Evolutionary conservation across 2,113 vertebrate genomes (phyloP).

Genomic region (Arenaria interpres): DNA sequence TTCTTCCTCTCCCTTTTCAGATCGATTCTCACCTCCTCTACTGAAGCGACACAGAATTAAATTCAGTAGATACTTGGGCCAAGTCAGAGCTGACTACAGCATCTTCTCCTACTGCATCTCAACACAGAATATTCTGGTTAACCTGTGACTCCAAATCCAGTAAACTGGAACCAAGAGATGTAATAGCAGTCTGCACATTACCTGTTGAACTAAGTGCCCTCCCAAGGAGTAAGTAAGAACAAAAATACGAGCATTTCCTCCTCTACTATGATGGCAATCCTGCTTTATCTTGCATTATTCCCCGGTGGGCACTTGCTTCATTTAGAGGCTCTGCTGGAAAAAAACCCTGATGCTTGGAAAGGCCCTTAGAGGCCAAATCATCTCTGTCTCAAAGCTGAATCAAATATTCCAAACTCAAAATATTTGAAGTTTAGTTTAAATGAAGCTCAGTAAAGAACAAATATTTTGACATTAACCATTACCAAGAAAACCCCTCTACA

Average conservation of each 20-base stretch:
- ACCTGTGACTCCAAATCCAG: not conserved
- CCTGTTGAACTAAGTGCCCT: not conserved
- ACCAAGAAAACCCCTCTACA: not conserved
- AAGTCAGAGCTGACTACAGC: not conserved
- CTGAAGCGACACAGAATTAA: not conserved
- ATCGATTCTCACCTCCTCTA: not conserved
- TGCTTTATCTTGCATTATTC: not conserved
- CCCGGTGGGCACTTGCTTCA: not conserved
- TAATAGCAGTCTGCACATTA: not conserved
- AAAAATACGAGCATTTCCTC: not conserved
- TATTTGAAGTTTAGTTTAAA: not conserved
- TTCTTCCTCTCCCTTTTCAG: not conserved
- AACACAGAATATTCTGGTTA: not conserved
- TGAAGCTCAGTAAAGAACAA: not conserved
- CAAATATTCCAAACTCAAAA: not conserved
- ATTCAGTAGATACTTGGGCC: not conserved
- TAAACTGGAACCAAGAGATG: not conserved
- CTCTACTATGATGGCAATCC: not conserved
- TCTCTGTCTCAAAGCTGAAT: not conserved
- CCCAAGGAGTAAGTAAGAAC: not conserved
- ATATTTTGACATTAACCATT: not conserved
- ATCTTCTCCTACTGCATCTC: not conserved
- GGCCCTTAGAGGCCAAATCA: not conserved
- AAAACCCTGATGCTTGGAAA: not conserved
- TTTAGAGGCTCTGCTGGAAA: not conserved